Conservation (phyloP, 2,888 invertebrate genomes). For the Chironomus riparius region DNA sequence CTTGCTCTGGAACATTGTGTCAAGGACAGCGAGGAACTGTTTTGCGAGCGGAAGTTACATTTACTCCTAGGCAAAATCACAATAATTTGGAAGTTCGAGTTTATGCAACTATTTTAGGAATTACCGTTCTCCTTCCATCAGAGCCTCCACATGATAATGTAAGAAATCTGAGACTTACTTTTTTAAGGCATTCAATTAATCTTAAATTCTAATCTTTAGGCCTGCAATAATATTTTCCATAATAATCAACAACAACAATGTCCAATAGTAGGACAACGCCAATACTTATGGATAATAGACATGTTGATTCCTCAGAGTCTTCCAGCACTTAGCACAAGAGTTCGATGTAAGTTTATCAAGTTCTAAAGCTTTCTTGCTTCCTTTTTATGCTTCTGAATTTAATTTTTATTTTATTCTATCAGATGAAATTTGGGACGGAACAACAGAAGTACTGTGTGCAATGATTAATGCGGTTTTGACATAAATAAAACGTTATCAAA, state of each 20-base stretch:
- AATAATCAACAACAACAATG: background rate
- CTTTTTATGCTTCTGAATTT: too few relatives aligned
- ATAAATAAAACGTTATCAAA: background rate
- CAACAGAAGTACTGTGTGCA: background rate
- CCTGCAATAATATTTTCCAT: background rate
- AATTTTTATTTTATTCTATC: background rate
- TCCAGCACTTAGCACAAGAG: background rate
- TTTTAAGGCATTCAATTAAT: too few relatives aligned
- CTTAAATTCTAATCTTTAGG: background rate
- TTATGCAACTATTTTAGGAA: background rate
- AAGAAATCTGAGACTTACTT: too few relatives aligned
- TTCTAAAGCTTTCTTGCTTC: too few relatives aligned
- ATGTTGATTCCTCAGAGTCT: background rate
- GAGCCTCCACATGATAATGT: background rate
- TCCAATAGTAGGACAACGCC: background rate
- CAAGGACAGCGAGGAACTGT: background rate
- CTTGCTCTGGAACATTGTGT: background rate
- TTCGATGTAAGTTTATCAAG: background rate
- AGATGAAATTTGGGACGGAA: constrained; percentile 1
- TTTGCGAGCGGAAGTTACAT: background rate
- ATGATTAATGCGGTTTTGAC: background rate
- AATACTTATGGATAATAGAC: background rate
- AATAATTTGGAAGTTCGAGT: background rate
- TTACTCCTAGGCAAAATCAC: background rate
- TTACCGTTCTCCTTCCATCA: background rate